Percentiles rank a stretch among this genome's conserved stretches.
Conservation (phyloP, 2,113 vertebrate species). For the Turdus rufiventris region DNA sequence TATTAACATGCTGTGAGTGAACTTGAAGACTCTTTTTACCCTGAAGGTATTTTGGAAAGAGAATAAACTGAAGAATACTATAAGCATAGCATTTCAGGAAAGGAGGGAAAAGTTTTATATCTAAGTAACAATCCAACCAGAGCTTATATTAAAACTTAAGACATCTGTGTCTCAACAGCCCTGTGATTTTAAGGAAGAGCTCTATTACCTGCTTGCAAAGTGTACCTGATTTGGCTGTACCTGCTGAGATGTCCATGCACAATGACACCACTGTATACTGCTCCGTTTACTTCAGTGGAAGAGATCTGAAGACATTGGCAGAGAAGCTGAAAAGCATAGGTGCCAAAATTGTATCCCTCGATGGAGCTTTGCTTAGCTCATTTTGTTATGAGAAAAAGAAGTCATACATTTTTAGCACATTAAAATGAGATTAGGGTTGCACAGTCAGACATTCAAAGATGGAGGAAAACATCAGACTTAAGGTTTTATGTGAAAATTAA, state of each 20-base stretch:
- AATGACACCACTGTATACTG: background rate
- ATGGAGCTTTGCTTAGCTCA: background rate
- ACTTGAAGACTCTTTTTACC: background rate
- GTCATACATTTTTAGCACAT: background rate
- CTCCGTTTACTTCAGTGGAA: background rate
- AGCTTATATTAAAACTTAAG: background rate
- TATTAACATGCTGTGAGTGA: background rate
- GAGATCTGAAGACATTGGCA: background rate
- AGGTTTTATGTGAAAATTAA: background rate
- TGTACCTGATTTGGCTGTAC: background rate
- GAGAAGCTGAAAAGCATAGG: background rate
- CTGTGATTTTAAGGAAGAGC: background rate
- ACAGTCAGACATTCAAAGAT: background rate
- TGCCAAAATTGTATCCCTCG: background rate
- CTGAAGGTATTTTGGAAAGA: background rate
- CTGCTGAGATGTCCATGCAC: accelerated
- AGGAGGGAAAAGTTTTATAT: background rate
- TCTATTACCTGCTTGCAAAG: background rate
- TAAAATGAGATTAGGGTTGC: background rate
- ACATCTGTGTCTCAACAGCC: background rate
- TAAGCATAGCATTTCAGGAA: background rate
- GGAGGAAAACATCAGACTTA: background rate
- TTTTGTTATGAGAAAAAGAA: background rate
- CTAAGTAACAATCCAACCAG: background rate
- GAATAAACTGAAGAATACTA: background rate